phyloP scores from a whole-genome alignment of 1,140 invertebrate species.

The Diplogasteroides magnus region DNA sequence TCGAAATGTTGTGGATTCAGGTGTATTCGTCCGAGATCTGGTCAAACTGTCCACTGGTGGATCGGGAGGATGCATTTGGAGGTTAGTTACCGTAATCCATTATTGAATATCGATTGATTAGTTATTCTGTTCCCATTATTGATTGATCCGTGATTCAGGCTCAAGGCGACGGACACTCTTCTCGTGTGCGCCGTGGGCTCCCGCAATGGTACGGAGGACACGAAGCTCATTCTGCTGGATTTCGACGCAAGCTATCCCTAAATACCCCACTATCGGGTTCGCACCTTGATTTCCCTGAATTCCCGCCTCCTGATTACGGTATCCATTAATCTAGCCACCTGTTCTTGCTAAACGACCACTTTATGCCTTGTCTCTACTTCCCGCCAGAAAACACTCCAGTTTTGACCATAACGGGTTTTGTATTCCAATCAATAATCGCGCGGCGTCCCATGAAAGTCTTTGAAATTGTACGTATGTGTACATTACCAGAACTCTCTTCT shows the following conservation, averaged over 20 bases:
- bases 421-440: no score
- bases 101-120: background rate
- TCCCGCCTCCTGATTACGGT: background rate
- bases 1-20: no score
- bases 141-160: conserved; percentile 61
- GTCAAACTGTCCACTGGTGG: conserved; percentile 87
- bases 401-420: no score
- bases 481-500: no score
- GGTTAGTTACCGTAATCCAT: background rate
- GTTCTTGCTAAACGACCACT: background rate
- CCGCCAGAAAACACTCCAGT: no score
- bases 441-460: no score
- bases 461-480: no score
- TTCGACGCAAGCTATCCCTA: conserved; percentile 74
- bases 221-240: conserved; percentile 91
- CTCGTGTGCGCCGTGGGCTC: conserved; percentile 96
- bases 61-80: conserved; percentile 95
- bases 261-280: background rate
- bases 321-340: background rate
- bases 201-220: conserved; percentile 95
- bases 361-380: background rate
- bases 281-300: background rate
- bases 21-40: conserved; percentile 87
- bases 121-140: background rate
- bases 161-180: conserved; percentile 88